phyloP scores from a whole-genome alignment of 2,113 vertebrate genomes.

The Ochotona princeps region DNA sequence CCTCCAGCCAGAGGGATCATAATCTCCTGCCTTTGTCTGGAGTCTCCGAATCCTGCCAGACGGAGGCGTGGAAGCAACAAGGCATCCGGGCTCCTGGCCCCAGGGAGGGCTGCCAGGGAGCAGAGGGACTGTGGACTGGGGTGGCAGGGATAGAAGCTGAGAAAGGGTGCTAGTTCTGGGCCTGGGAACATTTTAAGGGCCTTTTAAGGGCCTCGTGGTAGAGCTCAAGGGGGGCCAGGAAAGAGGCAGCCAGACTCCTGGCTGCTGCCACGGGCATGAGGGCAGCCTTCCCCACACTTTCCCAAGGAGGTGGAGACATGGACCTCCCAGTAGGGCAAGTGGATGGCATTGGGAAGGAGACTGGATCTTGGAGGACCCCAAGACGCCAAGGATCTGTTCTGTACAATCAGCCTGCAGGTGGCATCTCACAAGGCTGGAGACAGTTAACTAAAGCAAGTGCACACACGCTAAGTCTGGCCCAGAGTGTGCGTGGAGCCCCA shows the following conservation, averaged over 20 bases:
- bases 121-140: not conserved
- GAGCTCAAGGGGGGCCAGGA: not conserved
- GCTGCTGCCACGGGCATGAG: not conserved
- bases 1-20: conserved; percentile 31
- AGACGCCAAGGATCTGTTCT: not conserved
- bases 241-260: not conserved
- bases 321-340: not conserved
- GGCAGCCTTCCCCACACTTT: not conserved
- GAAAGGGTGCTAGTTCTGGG: not conserved
- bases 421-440: not conserved
- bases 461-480: no score
- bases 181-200: not conserved
- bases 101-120: not conserved
- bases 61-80: not conserved
- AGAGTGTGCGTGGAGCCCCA: no score
- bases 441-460: not conserved
- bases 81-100: conserved; percentile 7
- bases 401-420: not conserved
- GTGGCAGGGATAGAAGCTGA: not conserved
- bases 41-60: conserved; percentile 20
- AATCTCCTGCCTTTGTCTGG: conserved; percentile 58
- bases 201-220: not conserved
- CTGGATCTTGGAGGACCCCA: not conserved
- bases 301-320: not conserved
- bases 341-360: not conserved